phyloP scores from a whole-genome alignment of 2,797 vertebrate species.

The Rhincodon typus region DNA sequence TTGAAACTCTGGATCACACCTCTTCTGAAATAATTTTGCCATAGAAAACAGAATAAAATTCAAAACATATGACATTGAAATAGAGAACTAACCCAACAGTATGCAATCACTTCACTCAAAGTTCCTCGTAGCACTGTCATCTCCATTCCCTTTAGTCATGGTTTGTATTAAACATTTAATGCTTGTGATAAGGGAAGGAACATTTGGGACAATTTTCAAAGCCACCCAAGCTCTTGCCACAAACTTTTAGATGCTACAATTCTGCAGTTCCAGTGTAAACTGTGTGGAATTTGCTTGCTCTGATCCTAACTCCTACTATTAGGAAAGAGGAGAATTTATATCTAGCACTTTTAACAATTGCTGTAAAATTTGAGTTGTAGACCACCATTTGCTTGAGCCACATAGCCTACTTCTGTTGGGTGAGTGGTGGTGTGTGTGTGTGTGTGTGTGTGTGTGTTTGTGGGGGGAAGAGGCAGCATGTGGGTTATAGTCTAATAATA shows the following conservation, averaged over 20 bases:
- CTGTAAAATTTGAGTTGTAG: background rate
- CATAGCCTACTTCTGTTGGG: background rate
- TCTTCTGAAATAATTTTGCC: background rate
- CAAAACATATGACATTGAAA: background rate
- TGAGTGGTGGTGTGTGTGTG: no score
- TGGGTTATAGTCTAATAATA: background rate
- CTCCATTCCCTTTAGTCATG: background rate
- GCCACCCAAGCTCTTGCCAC: background rate
- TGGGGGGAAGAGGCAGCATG: no score
- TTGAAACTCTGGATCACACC: background rate
- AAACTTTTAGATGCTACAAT: background rate
- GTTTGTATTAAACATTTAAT: background rate
- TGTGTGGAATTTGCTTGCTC: background rate
- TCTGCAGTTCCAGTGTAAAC: background rate
- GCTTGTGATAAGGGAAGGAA: no score
- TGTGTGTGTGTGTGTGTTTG: no score
- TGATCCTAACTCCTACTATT: background rate
- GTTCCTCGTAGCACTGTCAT: background rate
- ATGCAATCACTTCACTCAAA: background rate
- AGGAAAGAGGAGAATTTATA: background rate
- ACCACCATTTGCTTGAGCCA: background rate
- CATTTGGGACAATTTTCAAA: background rate
- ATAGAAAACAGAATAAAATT: background rate
- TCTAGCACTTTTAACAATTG: background rate
- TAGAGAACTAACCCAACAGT: background rate